phyloP scores from a whole-genome alignment of 2,113 vertebrate species.

The Quiscalus mexicanus region DNA sequence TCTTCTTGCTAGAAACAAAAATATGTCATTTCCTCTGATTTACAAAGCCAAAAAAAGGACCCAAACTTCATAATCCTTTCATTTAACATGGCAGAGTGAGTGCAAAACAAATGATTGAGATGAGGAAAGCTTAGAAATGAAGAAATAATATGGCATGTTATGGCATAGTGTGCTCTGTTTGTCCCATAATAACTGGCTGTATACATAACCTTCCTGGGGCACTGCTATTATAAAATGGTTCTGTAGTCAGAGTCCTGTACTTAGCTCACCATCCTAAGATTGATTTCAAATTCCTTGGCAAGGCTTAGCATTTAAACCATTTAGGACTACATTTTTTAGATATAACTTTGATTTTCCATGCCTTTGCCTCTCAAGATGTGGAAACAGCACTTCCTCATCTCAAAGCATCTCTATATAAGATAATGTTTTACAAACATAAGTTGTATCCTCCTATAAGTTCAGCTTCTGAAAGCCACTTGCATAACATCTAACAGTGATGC shows the following conservation, averaged over 20 bases:
- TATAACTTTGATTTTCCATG: neutral
- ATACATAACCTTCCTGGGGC: neutral
- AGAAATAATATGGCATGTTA: neutral
- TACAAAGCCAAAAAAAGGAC: neutral
- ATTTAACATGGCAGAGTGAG: neutral
- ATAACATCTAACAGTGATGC: neutral
- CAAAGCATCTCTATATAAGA: neutral
- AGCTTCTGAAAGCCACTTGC: neutral
- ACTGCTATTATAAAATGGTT: neutral
- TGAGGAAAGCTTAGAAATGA: neutral
- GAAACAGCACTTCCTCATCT: neutral
- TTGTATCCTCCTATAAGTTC: neutral
- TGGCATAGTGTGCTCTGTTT: rapidly evolving
- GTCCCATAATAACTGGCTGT: neutral
- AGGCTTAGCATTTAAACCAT: neutral
- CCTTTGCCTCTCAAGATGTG: neutral
- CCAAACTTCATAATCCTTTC: neutral
- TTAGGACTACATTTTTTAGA: neutral
- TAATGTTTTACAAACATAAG: neutral
- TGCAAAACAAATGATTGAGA: rapidly evolving
- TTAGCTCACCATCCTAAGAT: neutral
- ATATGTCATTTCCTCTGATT: neutral
- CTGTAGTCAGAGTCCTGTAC: neutral
- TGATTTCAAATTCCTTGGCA: neutral
- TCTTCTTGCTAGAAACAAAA: neutral